Evolutionary conservation across 2,113 vertebrate species (phyloP).

Genomic region (Stegastes partitus): DNA sequence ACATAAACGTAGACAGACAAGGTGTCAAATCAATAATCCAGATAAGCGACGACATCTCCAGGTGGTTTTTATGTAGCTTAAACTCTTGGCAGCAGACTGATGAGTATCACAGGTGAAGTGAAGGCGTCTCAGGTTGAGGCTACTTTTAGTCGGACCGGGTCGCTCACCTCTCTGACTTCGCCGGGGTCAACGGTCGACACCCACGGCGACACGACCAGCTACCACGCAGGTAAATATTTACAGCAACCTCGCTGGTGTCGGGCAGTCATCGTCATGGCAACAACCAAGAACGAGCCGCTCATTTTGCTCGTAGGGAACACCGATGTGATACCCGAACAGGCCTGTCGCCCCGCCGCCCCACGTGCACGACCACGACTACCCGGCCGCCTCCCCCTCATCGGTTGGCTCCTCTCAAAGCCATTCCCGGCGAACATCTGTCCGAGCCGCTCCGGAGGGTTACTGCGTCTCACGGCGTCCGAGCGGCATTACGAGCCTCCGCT

Average conservation of each 20-base stretch:
- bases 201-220: conserved; percentile 1
- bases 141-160: background rate
- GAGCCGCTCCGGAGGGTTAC: conserved; percentile 47
- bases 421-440: conserved; percentile 72
- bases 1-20: too few species aligned
- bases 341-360: too few species aligned
- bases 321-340: too few species aligned
- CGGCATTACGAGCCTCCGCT: conserved; percentile 62
- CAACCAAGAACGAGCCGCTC: background rate
- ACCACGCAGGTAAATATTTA: conserved; percentile 9
- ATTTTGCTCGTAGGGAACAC: too few species aligned
- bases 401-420: conserved; percentile 28
- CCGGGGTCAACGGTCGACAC: background rate
- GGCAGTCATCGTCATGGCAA: background rate
- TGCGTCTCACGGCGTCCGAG: conserved; percentile 35
- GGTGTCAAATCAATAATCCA: background rate
- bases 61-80: too few species aligned
- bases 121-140: too few species aligned
- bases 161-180: background rate
- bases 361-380: too few species aligned
- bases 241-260: background rate
- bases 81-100: too few species aligned
- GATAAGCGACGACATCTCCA: background rate
- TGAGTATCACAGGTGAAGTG: too few species aligned
- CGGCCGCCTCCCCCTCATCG: background rate